Base-by-base conservation (phyloP, 2,797 vertebrate genomes). In the Gorsachius magnificus region DNA sequence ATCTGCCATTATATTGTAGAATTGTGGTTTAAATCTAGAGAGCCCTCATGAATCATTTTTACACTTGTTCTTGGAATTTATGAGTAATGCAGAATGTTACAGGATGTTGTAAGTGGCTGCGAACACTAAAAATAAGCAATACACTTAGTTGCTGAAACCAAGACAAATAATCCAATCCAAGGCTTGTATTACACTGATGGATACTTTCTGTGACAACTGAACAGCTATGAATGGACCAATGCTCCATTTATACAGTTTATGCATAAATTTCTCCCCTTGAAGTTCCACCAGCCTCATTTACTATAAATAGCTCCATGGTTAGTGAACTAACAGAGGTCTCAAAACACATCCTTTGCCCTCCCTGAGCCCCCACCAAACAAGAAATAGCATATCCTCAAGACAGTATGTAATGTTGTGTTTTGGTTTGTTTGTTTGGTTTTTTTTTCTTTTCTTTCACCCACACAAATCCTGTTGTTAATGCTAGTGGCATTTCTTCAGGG, bases 41-140 rank as follows among this genome's bases (percentile, higher is more conserved):
- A 86, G 54, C 7, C 51, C 29, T 84, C 79, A 87, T 89, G 77
- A 97, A 97, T 90, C 77, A 90, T 89, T 94, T 58, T 89, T 71
- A 84, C 41, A 85, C 41, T 48, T 87, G n/a, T 71, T 80, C 35
- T 71, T 86, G 51, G 63, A 93, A 78, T 77, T 80, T 79, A 58
- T 83, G 74, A 81, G 60, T 35, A 83, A 92, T 50, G 57, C 29
- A 86, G 77, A 83, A 66, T 16, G 33, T 83, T 92, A 74, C 11
- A 76, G 60, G 63, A 82, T 50, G 16, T 25, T 63, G 28, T 53
- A 66, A 12, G 36, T 56, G 75, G 54, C 33, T 85, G 51, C 3
- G 28, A 91, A 76, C 66, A 53, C 61, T 74, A 78, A 84, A 82
- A 46, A 56, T 68, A 84, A 94, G 78, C 41, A 77, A 83, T 77